phyloP scores from a whole-genome alignment of 1,140 invertebrate species.

The Kradibia gibbosae region DNA sequence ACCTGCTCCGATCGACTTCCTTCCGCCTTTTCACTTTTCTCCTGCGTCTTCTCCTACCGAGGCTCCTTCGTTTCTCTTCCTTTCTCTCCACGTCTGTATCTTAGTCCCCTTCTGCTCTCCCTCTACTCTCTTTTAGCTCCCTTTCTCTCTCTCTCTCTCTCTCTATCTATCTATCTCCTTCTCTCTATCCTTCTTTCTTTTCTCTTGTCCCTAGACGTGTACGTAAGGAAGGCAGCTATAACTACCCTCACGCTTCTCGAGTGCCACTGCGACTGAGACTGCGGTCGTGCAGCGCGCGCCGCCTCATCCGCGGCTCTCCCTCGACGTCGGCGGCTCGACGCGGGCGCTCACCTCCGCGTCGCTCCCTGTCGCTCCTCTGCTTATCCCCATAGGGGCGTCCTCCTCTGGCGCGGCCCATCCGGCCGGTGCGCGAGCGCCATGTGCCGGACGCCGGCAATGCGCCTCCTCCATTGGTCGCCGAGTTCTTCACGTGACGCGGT shows the following conservation, averaged over 20 bases:
- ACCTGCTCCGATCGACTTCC: too few relatives aligned
- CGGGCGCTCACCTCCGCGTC: background rate
- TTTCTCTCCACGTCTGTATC: too few relatives aligned
- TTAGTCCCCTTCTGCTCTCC: background rate
- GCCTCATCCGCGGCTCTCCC: slow-evolving; percentile 35
- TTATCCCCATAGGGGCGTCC: slow-evolving; percentile 20
- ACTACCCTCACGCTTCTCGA: slow-evolving; percentile 68
- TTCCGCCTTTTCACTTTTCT: too few relatives aligned
- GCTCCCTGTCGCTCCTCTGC: background rate
- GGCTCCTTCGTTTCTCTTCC: too few relatives aligned
- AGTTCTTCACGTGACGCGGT: slow-evolving; percentile 60
- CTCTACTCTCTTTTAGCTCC: too few relatives aligned
- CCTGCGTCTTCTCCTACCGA: too few relatives aligned
- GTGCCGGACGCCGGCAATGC: slow-evolving; percentile 66
- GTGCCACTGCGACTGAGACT: slow-evolving; percentile 70
- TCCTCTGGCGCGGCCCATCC: slow-evolving; percentile 31
- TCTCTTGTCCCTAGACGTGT: background rate
- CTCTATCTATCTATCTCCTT: background rate
- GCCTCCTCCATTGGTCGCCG: slow-evolving; percentile 54
- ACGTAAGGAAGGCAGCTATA: slow-evolving; percentile 56
- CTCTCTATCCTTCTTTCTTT: background rate
- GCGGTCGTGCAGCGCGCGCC: slow-evolving; percentile 62
- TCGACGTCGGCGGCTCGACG: slow-evolving; percentile 24
- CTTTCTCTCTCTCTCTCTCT: slow-evolving; percentile 1
- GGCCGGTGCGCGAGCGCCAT: slow-evolving; percentile 54